Evolutionary conservation across 2,888 invertebrate genomes (phyloP).

Genomic region (Hanleya hanleyi): DNA sequence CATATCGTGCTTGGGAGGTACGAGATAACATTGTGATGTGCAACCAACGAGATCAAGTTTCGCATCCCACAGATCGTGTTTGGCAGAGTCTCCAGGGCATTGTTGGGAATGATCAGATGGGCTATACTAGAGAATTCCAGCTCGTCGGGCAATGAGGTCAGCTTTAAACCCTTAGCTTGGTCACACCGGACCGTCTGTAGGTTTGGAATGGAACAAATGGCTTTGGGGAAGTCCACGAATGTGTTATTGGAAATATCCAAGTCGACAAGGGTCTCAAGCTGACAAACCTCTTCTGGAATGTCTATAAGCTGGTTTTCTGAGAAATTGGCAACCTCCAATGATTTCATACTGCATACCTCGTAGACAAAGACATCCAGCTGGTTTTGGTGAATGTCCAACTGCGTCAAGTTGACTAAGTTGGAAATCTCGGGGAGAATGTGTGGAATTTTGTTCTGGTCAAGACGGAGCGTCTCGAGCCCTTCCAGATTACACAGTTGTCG

Average conservation of each 20-base stretch:
- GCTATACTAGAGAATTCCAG: slow-evolving; percentile 52
- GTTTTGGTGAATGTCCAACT: slow-evolving; percentile 53
- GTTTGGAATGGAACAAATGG: slow-evolving; percentile 57
- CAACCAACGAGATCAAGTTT: slow-evolving; percentile 56
- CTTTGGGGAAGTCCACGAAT: slow-evolving; percentile 64
- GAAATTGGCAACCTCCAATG: slow-evolving; percentile 54
- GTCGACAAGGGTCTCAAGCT: slow-evolving; percentile 75
- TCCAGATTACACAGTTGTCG: slow-evolving; percentile 46
- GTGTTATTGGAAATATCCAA: slow-evolving; percentile 66
- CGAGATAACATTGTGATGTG: slow-evolving; percentile 58
- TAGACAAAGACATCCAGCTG: slow-evolving; percentile 47
- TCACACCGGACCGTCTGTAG: slow-evolving; percentile 59
- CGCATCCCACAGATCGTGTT: slow-evolving; percentile 55
- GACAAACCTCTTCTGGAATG: slow-evolving; percentile 82
- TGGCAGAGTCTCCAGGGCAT: slow-evolving; percentile 59
- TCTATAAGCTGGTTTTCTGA: slow-evolving; percentile 54
- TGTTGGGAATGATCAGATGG: slow-evolving; percentile 62
- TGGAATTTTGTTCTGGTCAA: slow-evolving; percentile 52
- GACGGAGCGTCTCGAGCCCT: slow-evolving; percentile 52
- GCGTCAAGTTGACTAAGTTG: slow-evolving; percentile 47
- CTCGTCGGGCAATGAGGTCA: slow-evolving; percentile 61
- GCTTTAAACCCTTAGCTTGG: slow-evolving; percentile 58
- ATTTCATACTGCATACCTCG: slow-evolving; percentile 50
- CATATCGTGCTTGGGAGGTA: slow-evolving; percentile 53
- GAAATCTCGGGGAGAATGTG: slow-evolving; percentile 54